Base-by-base conservation (phyloP, 2,113 vertebrate species). In the Elephas maximus region DNA sequence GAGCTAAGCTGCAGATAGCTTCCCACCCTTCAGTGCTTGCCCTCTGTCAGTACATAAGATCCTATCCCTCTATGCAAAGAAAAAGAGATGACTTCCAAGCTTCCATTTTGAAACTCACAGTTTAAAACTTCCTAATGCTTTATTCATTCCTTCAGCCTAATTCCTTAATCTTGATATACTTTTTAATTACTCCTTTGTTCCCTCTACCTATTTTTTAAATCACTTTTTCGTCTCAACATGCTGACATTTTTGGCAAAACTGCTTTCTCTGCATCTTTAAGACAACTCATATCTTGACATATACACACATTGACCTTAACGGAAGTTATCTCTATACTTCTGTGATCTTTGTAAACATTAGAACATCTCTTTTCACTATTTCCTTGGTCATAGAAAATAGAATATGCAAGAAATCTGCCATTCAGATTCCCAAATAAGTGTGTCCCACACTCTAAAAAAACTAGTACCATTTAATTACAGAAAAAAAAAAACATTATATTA, bases 171-270 rank as follows among this genome's bases (percentile, higher is more conserved):
- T 93, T 83, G 14, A 30, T 76, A 90, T 23, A 41, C 63, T 91
- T 30, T 85, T 81, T 79, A 57, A 92, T 92, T 91, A 82, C 15
- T 80, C 2, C 9, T 87, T 91, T 95, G 8, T 81, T 84, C 41
- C 12, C 8, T 77, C 37, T 30, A 81, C 23, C 92, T 8, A 67
- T 62, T 84, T 95, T 94, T 82, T 8, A n/a, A 41, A 91, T 33
- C 41, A 60, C 18, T 80, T 57, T 65, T 65, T 62, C 30, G 4
- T 89, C 89, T 45, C 63, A 91, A 37, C 1, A 63, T 37, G 12
- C n/a, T 87, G n/a, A 88, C 1, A 20, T 37, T 73, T 91, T 95
- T 24, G 74, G 12, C 2, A 91, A 41, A 69, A 0, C 23, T 78
- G 71, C n/a, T 23, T n/a, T 79, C 24, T n/a, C 57, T 94, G 48